Evolutionary conservation across 2,797 vertebrate genomes (phyloP), one percentile per base, ranked within the genome.

Genomic region (Cheirogaleus major): DNA sequence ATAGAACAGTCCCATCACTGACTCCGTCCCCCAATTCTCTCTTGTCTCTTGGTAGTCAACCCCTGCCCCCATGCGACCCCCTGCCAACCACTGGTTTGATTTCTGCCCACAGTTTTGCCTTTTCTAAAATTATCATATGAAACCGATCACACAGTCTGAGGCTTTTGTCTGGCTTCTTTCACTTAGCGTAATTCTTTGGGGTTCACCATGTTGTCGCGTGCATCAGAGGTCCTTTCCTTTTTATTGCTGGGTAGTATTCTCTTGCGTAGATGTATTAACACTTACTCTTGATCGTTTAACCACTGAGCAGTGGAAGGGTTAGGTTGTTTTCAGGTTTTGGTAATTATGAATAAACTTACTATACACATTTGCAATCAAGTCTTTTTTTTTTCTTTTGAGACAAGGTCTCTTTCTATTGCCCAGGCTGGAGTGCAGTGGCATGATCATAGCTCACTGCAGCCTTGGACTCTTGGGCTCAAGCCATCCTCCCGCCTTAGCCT

Each of bases 181-280:
- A 81, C 32, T 23, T 20, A 30, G 32, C 48, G 15, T 48, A 38
- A 5, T 22, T 27, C 32, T 23, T 38, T 30, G 23, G 18, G 38
- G 12, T 7, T 57, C 2, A 0, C 38, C 23, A 2, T 2, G 3
- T 65, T 18, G n/a, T 67, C 7, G 12, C 15, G 8, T 18, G 25
- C 4, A 0, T 75, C 52, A 45, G 4, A 1, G 4, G 38, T 5
- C 38, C 75, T n/a, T 41, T n/a, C 12, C 1, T 25, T 30, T 50
- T 38, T 25, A 30, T 50, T 38, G 38, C 38, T 20, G 25, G 12
- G 0, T 22, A 8, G 91, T 10, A 8, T 43, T 25, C 14, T 48
- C 23, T 48, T 10, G 41, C 25, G 13, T 11, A 27, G 25, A 14
- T 32, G 11, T 25, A 20, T 61, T 30, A 27, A 27, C 20, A 10